Evolutionary conservation across 2,797 vertebrate species (phyloP).

Genomic region (Paramormyrops hopkinsi): DNA sequence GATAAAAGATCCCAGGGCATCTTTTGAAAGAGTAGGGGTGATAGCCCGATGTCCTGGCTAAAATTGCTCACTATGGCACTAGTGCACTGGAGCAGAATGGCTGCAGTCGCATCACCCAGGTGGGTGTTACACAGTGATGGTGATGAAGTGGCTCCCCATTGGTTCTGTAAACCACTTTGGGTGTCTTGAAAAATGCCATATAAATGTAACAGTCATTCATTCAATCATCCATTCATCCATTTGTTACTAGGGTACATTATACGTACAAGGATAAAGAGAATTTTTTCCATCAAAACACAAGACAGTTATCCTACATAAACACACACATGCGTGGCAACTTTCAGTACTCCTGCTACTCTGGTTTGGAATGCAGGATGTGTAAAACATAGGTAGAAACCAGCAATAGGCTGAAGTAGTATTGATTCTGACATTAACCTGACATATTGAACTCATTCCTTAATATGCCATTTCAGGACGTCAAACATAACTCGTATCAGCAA

Average conservation of each 20-base stretch:
- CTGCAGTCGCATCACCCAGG: neutral
- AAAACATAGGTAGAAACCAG: neutral
- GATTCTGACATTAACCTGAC: slow-evolving; percentile 1
- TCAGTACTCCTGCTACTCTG: neutral
- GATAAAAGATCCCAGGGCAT: neutral
- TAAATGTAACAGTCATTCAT: neutral
- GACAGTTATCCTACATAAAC: neutral
- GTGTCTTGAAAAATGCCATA: neutral
- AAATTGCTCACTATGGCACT: neutral
- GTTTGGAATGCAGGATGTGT: neutral
- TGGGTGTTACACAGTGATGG: neutral
- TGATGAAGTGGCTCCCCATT: neutral
- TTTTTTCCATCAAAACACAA: neutral
- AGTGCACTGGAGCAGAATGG: neutral
- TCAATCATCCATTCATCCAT: neutral
- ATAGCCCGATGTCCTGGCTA: neutral
- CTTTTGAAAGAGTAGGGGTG: neutral
- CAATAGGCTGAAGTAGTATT: neutral
- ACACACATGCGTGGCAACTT: neutral
- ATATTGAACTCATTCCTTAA: neutral
- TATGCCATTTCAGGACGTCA: neutral
- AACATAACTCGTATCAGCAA: slow-evolving; percentile 6
- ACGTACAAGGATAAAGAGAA: neutral
- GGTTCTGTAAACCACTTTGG: neutral
- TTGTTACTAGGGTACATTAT: neutral